Conservation (phyloP, 2,113 vertebrate species). For the Lethenteron reissneri region DNA sequence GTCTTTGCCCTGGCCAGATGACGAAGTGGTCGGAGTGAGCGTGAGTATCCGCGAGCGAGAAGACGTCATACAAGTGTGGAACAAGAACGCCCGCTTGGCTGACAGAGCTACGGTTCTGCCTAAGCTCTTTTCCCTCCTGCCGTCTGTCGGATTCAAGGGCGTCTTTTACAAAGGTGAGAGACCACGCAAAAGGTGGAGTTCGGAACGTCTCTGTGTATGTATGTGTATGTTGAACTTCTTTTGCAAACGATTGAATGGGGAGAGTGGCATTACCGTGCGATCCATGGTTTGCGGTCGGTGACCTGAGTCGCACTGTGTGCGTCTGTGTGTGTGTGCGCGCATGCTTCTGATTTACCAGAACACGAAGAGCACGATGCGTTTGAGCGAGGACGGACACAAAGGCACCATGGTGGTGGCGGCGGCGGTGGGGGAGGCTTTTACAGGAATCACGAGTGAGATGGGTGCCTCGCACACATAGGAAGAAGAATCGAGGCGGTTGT, state of each 20-base stretch:
- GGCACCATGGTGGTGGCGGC: background rate
- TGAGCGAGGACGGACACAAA: background rate
- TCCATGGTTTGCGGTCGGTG: too few relatives aligned
- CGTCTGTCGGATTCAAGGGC: conserved; percentile 56
- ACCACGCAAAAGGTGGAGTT: too few relatives aligned
- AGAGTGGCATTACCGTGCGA: too few relatives aligned
- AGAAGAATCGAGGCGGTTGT: too few relatives aligned
- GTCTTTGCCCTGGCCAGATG: conserved; percentile 29
- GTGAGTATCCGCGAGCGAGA: conserved; percentile 69
- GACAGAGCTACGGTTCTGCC: conserved; percentile 56
- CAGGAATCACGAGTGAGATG: too few relatives aligned
- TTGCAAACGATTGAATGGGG: too few relatives aligned
- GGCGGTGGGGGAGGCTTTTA: too few relatives aligned
- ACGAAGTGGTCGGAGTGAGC: conserved; percentile 78
- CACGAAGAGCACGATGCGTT: conserved; percentile 4
- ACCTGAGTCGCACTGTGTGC: too few relatives aligned
- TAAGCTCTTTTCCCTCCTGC: conserved; percentile 65
- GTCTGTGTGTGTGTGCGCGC: too few relatives aligned
- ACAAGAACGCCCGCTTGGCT: conserved; percentile 55
- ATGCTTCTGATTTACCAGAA: background rate
- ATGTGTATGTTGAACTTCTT: too few relatives aligned
- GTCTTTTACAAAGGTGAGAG: conserved; percentile 89
- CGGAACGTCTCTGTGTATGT: too few relatives aligned
- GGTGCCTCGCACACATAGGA: too few relatives aligned
- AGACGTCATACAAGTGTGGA: conserved; percentile 82